phyloP scores from a whole-genome alignment of 2,113 vertebrate genomes.

The Ictidomys tridecemlineatus region DNA sequence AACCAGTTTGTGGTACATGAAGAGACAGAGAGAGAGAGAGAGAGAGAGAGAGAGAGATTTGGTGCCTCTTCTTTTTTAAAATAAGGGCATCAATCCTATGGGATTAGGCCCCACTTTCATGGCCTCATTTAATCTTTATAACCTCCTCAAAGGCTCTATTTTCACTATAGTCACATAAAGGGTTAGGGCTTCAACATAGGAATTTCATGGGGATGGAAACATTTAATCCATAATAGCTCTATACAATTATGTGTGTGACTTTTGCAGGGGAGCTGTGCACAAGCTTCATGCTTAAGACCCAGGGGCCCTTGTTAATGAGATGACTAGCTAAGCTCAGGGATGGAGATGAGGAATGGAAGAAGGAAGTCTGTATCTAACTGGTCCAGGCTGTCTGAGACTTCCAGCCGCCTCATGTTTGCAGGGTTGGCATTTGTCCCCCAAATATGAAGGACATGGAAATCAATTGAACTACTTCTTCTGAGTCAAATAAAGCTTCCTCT shows the following conservation, averaged over 20 bases:
- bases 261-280: background rate
- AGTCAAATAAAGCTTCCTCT: conserved; percentile 21
- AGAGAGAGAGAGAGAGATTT: too few species aligned
- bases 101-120: background rate
- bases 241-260: background rate
- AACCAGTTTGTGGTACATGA: too few species aligned
- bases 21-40: too few species aligned
- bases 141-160: background rate
- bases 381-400: too few species aligned
- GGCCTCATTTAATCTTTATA: background rate
- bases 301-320: background rate
- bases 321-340: background rate
- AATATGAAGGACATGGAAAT: background rate
- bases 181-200: fast-evolving
- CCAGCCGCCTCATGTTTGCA: too few species aligned
- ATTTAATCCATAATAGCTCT: background rate
- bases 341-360: background rate
- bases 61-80: background rate
- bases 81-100: too few species aligned
- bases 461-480: background rate
- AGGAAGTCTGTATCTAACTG: too few species aligned
- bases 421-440: too few species aligned
- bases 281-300: background rate
- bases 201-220: background rate
- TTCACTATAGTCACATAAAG: background rate